Percentiles rank a stretch among this genome's conserved stretches.
Evolutionary conservation across 92 coral and sea anemone genomes (phyloP).

Genomic region (Bergia puertoricense): DNA sequence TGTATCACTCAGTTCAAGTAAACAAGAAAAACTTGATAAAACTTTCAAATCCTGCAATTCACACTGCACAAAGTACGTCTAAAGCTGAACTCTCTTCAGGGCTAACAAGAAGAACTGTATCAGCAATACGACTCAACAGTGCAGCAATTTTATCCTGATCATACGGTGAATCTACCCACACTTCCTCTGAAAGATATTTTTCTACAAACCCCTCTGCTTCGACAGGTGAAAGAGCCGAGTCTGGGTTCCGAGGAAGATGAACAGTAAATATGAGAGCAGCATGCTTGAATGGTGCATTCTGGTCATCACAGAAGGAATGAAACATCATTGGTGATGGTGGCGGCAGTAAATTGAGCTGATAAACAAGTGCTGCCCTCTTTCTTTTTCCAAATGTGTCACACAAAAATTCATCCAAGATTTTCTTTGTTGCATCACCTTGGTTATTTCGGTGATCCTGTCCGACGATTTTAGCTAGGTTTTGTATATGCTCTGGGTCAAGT

Average conservation of each 20-base stretch:
- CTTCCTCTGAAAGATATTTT: slow-evolving; percentile 60
- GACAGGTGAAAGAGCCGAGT: slow-evolving; percentile 46
- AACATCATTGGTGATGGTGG: slow-evolving; percentile 82
- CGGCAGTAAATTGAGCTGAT: slow-evolving; percentile 74
- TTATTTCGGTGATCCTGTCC: slow-evolving; percentile 36
- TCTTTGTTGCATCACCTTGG: slow-evolving; percentile 62
- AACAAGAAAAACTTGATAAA: too few species aligned
- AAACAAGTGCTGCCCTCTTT: slow-evolving; percentile 64
- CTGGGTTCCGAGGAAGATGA: slow-evolving; percentile 65
- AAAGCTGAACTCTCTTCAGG: slow-evolving; percentile 53
- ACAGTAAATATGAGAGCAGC: slow-evolving; percentile 87
- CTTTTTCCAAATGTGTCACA: slow-evolving; percentile 51
- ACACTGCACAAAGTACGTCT: slow-evolving; percentile 12
- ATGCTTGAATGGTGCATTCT: slow-evolving; percentile 80
- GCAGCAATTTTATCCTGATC: slow-evolving; percentile 76
- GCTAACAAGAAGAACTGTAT: slow-evolving; percentile 79
- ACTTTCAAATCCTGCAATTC: background rate
- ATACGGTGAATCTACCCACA: slow-evolving; percentile 67
- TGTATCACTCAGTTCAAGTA: too few species aligned
- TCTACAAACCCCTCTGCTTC: slow-evolving; percentile 80
- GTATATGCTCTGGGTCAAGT: slow-evolving; percentile 50
- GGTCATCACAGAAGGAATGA: slow-evolving; percentile 84
- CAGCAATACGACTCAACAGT: slow-evolving; percentile 82
- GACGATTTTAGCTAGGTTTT: slow-evolving; percentile 38
- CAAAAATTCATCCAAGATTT: slow-evolving; percentile 57